phyloP scores from a whole-genome alignment of 2,888 invertebrate species.

The Aleiodes leptofemur region DNA sequence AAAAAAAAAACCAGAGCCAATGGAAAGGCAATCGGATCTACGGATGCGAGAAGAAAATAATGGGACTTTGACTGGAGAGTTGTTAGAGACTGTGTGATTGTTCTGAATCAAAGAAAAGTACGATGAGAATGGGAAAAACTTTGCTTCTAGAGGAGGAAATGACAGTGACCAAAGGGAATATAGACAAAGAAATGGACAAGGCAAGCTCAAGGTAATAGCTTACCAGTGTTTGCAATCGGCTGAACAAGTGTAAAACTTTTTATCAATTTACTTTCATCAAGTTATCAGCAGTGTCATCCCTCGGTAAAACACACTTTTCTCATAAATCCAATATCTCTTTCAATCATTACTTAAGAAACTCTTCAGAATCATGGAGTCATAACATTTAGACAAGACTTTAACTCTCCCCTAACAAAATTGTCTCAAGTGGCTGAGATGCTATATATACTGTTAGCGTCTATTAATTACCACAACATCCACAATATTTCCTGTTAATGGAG shows the following conservation, averaged over 20 bases:
- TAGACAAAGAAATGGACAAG: constrained; percentile 48
- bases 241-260: constrained; percentile 65
- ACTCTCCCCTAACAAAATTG: background rate
- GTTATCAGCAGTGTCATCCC: constrained; percentile 43
- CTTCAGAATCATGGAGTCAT: background rate
- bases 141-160: constrained; percentile 44
- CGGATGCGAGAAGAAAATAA: constrained; percentile 10
- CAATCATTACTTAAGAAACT: background rate
- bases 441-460: background rate
- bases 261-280: constrained; percentile 65
- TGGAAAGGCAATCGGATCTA: constrained; percentile 24
- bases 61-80: constrained; percentile 51
- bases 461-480: constrained; percentile 27
- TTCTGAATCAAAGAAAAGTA: constrained; percentile 39
- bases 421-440: constrained; percentile 23
- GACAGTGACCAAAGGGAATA: constrained; percentile 41
- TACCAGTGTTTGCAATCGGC: constrained; percentile 61
- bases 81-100: constrained; percentile 26
- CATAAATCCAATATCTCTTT: constrained; percentile 24
- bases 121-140: constrained; percentile 51
- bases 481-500: constrained; percentile 32
- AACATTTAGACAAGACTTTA: background rate
- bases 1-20: constrained; percentile 4
- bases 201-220: constrained; percentile 59
- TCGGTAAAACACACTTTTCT: constrained; percentile 24